Conservation (phyloP, 2,113 vertebrate genomes). For the Vulpes lagopus region DNA sequence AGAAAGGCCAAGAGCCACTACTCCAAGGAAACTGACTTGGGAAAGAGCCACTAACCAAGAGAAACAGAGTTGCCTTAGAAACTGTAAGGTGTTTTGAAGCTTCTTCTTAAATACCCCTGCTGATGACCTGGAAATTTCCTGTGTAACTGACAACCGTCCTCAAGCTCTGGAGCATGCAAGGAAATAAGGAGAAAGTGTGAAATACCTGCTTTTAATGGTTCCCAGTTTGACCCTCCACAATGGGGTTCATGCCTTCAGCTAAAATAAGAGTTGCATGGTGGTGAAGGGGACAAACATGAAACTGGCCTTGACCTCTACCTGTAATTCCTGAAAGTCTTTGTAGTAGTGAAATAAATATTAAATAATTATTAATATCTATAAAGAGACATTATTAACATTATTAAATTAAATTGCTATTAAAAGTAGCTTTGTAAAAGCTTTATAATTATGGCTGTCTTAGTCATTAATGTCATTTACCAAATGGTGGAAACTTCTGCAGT, state of each 20-base stretch:
- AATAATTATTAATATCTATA: not conserved
- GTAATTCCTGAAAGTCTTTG: conserved; percentile 24
- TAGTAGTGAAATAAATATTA: not conserved
- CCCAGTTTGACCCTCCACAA: not conserved
- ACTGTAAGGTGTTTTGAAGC: not conserved
- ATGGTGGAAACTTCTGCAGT: not conserved
- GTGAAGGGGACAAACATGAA: not conserved
- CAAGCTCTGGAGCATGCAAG: not conserved
- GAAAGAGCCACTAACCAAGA: not conserved
- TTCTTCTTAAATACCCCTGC: not conserved
- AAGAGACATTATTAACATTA: not conserved
- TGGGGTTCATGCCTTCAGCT: not conserved
- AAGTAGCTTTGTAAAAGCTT: not conserved
- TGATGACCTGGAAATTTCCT: not conserved
- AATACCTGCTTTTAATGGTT: not conserved
- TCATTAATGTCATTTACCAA: conserved; percentile 52
- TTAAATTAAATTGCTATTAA: conserved; percentile 3
- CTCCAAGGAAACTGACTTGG: not conserved
- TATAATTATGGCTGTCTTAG: conserved; percentile 10
- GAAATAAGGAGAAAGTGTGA: not conserved
- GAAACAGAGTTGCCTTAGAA: not conserved
- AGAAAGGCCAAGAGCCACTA: not conserved
- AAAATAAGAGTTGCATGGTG: not conserved
- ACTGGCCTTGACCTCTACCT: not conserved
- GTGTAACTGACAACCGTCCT: not conserved